These are phyloP conservation scores for Megaceryle torquata DNA, from an alignment of 2,113 vertebrate genomes.

Conservation along the genomic window DNA sequence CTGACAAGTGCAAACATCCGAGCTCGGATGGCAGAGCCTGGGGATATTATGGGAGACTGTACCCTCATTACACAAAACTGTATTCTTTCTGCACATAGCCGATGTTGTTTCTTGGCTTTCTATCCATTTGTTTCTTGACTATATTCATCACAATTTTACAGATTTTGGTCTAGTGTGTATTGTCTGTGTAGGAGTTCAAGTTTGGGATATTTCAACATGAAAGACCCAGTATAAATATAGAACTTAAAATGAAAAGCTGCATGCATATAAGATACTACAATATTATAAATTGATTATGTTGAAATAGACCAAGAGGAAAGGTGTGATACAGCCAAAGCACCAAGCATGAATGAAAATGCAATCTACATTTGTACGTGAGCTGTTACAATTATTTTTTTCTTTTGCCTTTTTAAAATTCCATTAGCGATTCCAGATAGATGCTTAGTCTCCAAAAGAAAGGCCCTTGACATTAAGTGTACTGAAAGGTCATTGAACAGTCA, in stretches of 20 bases:
- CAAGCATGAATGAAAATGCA: not conserved
- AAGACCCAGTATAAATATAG: not conserved
- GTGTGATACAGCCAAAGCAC: not conserved
- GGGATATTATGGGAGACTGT: not conserved
- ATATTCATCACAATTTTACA: not conserved
- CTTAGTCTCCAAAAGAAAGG: constrained; percentile 28
- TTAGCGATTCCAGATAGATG: constrained; percentile 46
- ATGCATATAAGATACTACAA: not conserved
- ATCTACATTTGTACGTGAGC: not conserved
- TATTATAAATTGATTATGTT: not conserved
- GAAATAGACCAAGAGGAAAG: not conserved
- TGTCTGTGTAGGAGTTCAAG: not conserved
- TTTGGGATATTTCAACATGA: not conserved
- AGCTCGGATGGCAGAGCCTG: not conserved
- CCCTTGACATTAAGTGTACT: constrained; percentile 46
- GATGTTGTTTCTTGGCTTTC: not conserved
- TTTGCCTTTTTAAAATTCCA: constrained; percentile 10
- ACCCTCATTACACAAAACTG: not conserved
- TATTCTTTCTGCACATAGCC: not conserved
- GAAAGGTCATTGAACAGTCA: constrained; percentile 54
- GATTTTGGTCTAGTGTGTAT: not conserved
- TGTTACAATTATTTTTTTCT: not conserved
- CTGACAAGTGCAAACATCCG: not conserved
- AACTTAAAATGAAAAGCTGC: not conserved
- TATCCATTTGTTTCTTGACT: not conserved